These are phyloP conservation scores for Andricus grossulariae DNA, from an alignment of 1,140 invertebrate species.

Conservation along the genomic window DNA sequence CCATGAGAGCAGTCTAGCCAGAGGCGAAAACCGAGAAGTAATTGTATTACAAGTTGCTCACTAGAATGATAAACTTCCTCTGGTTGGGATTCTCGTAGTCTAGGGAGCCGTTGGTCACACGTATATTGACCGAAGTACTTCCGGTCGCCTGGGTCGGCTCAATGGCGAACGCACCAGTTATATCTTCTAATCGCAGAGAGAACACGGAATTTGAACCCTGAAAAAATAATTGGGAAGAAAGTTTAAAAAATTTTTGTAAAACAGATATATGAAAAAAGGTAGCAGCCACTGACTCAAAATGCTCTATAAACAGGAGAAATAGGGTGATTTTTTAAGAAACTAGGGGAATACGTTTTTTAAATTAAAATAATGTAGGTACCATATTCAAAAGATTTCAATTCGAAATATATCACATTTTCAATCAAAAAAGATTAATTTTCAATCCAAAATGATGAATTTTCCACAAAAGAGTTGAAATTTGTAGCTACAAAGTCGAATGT, in stretches of 20 bases:
- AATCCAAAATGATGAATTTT: no score
- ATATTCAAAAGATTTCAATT: no score
- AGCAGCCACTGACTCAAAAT: no score
- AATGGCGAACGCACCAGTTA: constrained; percentile 88
- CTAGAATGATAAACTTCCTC: constrained; percentile 91
- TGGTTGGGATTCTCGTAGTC: constrained; percentile 96
- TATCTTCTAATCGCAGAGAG: constrained; percentile 85
- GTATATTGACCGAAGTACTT: constrained; percentile 87
- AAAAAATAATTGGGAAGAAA: neutral
- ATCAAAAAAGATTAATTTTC: neutral
- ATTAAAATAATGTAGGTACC: no score
- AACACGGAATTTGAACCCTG: constrained; percentile 90
- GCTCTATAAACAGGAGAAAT: no score
- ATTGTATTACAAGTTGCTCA: constrained; percentile 67
- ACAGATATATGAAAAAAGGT: neutral
- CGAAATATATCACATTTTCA: no score
- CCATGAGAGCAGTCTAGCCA: constrained; percentile 8
- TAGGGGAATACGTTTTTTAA: no score
- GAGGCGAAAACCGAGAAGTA: constrained; percentile 3
- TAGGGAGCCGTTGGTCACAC: constrained; percentile 86
- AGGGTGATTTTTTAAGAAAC: no score
- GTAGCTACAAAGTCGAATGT: no score
- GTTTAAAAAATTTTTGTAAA: no score
- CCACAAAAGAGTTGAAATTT: no score
- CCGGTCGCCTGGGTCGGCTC: constrained; percentile 88